Conservation (phyloP, 2,888 invertebrate species). For the Tipula confusa region DNA sequence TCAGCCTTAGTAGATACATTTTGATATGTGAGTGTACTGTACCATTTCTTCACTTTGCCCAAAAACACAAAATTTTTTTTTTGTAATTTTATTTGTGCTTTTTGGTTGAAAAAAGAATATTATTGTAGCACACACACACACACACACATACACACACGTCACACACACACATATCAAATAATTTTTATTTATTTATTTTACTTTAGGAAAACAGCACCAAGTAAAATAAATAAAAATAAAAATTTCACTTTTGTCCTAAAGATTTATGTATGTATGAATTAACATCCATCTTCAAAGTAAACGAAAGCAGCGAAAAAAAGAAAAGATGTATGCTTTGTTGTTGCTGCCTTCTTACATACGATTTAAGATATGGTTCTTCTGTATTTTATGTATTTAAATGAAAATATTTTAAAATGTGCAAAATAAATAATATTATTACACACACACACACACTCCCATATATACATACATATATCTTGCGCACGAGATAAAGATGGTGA, state of each 20-base stretch:
- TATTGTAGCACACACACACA: neutral
- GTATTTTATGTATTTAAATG: neutral
- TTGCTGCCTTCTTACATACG: neutral
- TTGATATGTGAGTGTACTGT: constrained; percentile 14
- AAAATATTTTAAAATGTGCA: neutral
- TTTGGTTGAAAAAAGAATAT: neutral
- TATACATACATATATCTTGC: neutral
- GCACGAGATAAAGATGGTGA: neutral
- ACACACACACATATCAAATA: neutral
- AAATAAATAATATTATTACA: constrained; percentile 25
- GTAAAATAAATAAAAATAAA: constrained; percentile 1
- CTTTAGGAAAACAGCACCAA: neutral
- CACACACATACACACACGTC: neutral
- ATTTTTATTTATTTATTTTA: neutral
- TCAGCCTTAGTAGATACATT: neutral
- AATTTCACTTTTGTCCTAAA: constrained; percentile 3
- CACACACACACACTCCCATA: too few species aligned
- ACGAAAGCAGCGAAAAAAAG: neutral
- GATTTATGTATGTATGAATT: constrained; percentile 20
- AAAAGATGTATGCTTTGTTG: neutral
- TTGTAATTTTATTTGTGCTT: neutral
- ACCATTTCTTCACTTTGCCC: neutral
- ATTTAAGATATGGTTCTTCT: neutral
- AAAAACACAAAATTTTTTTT: neutral
- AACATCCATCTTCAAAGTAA: neutral